Conservation (phyloP, 2,888 invertebrate species). For the Tolmerus cingulatus region DNA sequence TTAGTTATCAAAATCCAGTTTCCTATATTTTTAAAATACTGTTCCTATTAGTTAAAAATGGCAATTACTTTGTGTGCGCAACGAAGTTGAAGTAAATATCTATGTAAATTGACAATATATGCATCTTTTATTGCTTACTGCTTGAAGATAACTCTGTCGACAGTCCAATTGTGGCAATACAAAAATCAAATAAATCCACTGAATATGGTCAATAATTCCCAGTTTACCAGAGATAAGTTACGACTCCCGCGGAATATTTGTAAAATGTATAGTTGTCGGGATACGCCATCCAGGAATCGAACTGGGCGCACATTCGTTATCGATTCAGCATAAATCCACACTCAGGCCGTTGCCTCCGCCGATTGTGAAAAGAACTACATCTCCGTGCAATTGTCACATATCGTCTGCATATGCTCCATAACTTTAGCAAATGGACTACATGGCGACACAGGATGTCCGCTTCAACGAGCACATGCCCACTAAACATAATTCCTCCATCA, state of each 20-base stretch:
- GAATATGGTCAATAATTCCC: not conserved
- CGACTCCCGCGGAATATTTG: not conserved
- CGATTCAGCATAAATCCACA: conserved; percentile 12
- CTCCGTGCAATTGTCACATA: conserved; percentile 29
- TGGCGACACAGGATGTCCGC: conserved; percentile 24
- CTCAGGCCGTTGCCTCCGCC: not conserved
- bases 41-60: no score
- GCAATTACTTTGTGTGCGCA: not conserved
- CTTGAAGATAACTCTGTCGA: not conserved
- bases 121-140: not conserved
- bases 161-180: not conserved
- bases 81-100: not conserved
- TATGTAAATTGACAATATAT: not conserved
- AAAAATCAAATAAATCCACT: not conserved
- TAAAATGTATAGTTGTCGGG: not conserved
- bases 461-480: conserved; percentile 20
- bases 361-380: not conserved
- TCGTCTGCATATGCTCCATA: conserved; percentile 36
- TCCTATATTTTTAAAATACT: no score
- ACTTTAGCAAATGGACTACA: conserved; percentile 14
- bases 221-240: not conserved
- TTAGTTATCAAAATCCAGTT: no score
- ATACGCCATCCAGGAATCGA: not conserved
- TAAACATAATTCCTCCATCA: conserved; percentile 35
- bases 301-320: conserved; percentile 18